phyloP scores from a whole-genome alignment of 2,113 vertebrate genomes.

The Halichoeres trimaculatus region DNA sequence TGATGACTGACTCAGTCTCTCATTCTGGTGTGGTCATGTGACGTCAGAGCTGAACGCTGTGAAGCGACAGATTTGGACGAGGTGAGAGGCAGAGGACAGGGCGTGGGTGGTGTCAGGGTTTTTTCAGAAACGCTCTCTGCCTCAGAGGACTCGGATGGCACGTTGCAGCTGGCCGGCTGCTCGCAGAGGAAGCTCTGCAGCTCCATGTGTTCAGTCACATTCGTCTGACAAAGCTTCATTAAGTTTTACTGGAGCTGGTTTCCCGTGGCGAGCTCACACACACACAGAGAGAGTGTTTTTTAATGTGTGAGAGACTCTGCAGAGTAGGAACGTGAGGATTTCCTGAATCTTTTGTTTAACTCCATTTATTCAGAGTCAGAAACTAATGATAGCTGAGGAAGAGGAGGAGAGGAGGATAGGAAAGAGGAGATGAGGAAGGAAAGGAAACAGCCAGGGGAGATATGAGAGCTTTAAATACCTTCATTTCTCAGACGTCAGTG shows the following conservation, averaged over 20 bases:
- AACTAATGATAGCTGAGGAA: no score
- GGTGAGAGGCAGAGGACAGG: not conserved
- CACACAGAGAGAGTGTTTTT: constrained; percentile 24
- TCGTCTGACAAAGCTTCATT: constrained; percentile 17
- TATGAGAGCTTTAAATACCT: no score
- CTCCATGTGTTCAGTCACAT: not conserved
- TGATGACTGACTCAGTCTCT: constrained; percentile 23
- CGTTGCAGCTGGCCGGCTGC: not conserved
- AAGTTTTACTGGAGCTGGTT: constrained; percentile 20
- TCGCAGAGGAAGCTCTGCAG: no score
- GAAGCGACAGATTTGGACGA: constrained; percentile 19
- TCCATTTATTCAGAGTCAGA: no score
- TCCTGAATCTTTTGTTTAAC: no score
- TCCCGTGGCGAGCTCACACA: constrained; percentile 1
- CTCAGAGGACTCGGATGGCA: not conserved
- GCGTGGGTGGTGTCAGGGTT: constrained; percentile 15
- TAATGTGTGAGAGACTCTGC: constrained; percentile 13
- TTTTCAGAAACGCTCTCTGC: constrained; percentile 20
- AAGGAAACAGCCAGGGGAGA: no score
- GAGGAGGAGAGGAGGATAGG: no score
- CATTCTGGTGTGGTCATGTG: not conserved
- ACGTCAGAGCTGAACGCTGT: constrained; percentile 3
- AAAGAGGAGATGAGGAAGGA: no score
- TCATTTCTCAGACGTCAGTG: no score
- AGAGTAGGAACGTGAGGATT: not conserved